phyloP scores from a whole-genome alignment of 2,888 invertebrate genomes.

The Galerucella pusilla region DNA sequence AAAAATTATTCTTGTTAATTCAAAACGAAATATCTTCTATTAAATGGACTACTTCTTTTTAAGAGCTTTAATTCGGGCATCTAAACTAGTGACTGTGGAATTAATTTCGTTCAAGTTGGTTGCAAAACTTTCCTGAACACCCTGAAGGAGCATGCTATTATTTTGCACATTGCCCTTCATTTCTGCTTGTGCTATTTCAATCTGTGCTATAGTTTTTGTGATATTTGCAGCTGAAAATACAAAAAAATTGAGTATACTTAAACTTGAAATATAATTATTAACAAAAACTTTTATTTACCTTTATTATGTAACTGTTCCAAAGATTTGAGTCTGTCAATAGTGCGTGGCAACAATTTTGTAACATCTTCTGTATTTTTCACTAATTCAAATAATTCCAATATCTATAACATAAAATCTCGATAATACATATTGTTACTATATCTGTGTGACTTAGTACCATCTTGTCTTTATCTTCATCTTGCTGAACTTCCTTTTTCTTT shows the following conservation, averaged over 20 bases:
- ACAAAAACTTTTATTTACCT: conserved; percentile 73
- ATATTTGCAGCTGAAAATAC: conserved; percentile 83
- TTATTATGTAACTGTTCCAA: conserved; percentile 90
- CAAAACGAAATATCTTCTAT: not conserved
- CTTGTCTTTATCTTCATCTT: conserved; percentile 69
- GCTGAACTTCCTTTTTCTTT: conserved; percentile 71
- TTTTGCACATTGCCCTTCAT: conserved; percentile 79
- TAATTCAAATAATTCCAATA: conserved; percentile 86
- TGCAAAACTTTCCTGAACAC: conserved; percentile 84
- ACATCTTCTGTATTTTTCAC: conserved; percentile 88
- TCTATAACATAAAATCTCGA: conserved; percentile 66
- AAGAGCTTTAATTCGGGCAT: conserved; percentile 76
- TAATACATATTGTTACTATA: not conserved
- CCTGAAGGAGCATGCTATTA: conserved; percentile 81
- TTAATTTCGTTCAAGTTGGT: conserved; percentile 82
- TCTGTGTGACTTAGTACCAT: conserved; percentile 57
- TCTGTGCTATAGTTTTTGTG: conserved; percentile 83
- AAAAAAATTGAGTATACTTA: conserved; percentile 18
- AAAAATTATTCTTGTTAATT: not conserved
- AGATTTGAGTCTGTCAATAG: conserved; percentile 87
- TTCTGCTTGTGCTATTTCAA: conserved; percentile 80
- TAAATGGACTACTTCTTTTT: conserved; percentile 63
- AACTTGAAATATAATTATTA: not conserved
- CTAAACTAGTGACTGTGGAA: conserved; percentile 79
- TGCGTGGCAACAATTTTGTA: conserved; percentile 80